Evolutionary conservation across 1,140 invertebrate species (phyloP), one percentile per base, ranked within the genome.

Genomic region (Listronotus bonariensis): DNA sequence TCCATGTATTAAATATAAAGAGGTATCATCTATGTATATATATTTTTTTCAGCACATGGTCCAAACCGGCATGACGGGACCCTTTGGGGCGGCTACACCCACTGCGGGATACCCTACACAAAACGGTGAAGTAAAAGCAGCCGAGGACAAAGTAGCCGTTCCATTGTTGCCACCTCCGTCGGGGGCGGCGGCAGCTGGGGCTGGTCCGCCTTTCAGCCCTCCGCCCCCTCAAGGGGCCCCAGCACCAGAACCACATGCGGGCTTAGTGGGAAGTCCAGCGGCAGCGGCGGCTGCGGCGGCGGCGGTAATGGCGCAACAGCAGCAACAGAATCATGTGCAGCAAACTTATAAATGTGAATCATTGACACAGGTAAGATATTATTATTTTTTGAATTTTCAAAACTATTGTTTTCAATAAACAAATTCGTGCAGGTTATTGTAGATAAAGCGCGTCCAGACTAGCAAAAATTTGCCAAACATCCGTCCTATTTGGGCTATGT

Each of bases 21-120:
- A 46, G 3, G 8, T 59, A 0, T 34, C 60, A 26, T 74, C 75
- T 26, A 5, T 40, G 8, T 53, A 38, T 46, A n/a, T n/a, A n/a
- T n/a, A n/a, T 81, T 80, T 73, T 76, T 80, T 91, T 15, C 87
- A 95, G 93, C 93, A 95, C 86, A 93, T 95, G 90, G 93, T 96
- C 83, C 92, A 94, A 84, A 91, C 92, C 83, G 92, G 92, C 74
- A 93, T 95, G 88, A 87, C 88, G 80, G 85, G 85, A 81, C 90
- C 91, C 93, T 89, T 82, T 83, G 86, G 70, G 84, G 90, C 88
- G 83, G 90, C 89, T 81, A 85, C 83, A 84, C 85, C 90, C 41
- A 84, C 86, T 77, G 85, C 90, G 83, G 85, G 91, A 86, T 80
- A 87, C 83, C 81, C 88, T 82, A 84, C 89, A 77, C 84, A 87